Evolutionary conservation across 2,888 invertebrate species (phyloP).

Genomic region (Phaonia tiefii): DNA sequence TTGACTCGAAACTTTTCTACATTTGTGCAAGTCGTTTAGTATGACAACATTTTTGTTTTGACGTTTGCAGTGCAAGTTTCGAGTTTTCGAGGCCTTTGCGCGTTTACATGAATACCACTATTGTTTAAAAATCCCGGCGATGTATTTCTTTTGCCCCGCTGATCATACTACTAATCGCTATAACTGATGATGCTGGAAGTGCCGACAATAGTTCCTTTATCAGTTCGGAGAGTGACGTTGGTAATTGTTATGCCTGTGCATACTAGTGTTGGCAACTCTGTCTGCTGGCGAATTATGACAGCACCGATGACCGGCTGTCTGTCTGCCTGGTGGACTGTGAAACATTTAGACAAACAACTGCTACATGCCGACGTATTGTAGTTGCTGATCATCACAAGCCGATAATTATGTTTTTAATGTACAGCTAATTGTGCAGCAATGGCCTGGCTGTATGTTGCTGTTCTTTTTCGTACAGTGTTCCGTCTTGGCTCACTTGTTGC

Average conservation of each 20-base stretch:
- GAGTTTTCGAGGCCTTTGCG: no score
- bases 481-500: constrained; percentile 28
- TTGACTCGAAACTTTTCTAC: no score
- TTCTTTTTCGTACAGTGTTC: not conserved
- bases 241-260: no score
- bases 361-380: constrained; percentile 47
- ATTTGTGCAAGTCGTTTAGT: no score
- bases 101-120: no score
- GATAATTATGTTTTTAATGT: constrained; percentile 78
- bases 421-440: constrained; percentile 78
- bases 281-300: constrained; percentile 57
- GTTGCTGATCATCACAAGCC: constrained; percentile 67
- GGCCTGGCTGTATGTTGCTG: constrained; percentile 14
- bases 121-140: no score
- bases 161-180: not conserved
- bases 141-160: not conserved
- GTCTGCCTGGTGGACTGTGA: no score
- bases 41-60: no score
- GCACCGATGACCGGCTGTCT: constrained; percentile 19
- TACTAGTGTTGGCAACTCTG: constrained; percentile 40
- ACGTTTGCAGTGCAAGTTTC: no score
- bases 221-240: not conserved
- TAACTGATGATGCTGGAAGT: not conserved
- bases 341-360: not conserved
- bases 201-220: not conserved